Base-by-base conservation (phyloP, 2,113 vertebrate genomes). In the Pundamilia nyererei region DNA sequence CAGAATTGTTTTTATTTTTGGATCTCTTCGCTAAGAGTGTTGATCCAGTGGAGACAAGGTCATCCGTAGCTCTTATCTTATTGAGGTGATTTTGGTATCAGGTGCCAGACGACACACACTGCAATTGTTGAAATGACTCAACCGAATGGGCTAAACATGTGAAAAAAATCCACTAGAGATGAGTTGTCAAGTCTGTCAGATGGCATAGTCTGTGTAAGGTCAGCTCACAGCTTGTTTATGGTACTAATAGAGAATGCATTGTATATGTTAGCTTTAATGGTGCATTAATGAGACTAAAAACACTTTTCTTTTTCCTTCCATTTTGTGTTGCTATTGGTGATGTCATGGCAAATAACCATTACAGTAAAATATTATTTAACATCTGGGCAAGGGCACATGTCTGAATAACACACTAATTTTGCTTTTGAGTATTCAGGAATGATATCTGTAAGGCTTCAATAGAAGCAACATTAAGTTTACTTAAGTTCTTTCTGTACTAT, bases 261-360 rank as follows among this genome's bases (percentile, higher is more conserved):
- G 24, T 72, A 19, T 29, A 79, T 31, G 21, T 33, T 14, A 60
- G 38, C 10, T 80, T 77, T 17, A 53, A 5, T 51, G 19, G 55
- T 47, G 54, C 10, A 58, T 4, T 29, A n/a, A 79, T 79, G 21
- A 56, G 2, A 45, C 13, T 55, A 7, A 51, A 12, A 84, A 75
- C 24, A 49, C 6, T 26, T 72, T 35, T 85, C 13, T 49, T 62
- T 10, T 72, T 56, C 19, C 0, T 8, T 26, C 42, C 24, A 49
- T 75, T 24, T 75, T 12, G 5, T 47, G 42, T 54, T 53, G 17
- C 21, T 62, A 1, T 29, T 89, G 81, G 54, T 84, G 33, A 86
- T 84, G 47, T 72, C 70, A 58, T 85, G 84, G 82, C 90, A 91
- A 91, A 93, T 89, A 92, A 91, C 70, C 86, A 91, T 88, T 85